Evolutionary conservation across 2,113 vertebrate species (phyloP).

Genomic region (rabbit (Oryctolagus cuniculus)): mOryCun1.1 NC_091432.1:218498001-218498500

Average conservation of each 20-base stretch:
- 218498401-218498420: neutral
- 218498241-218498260: constrained; percentile 84
- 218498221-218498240: constrained; percentile 91
- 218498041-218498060: neutral
- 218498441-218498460: constrained; percentile 45
- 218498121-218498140: constrained; percentile 92
- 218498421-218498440: neutral
- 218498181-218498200: constrained; percentile 92
- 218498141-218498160: constrained; percentile 93
- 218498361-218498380: constrained; percentile 47
- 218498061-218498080: neutral
- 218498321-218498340: neutral
- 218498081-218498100: constrained; percentile 87
- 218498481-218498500: constrained; percentile 22
- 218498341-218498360: constrained; percentile 24
- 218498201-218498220: constrained; percentile 96
- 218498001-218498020: neutral
- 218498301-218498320: fast-evolving
- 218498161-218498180: constrained; percentile 93
- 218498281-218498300: neutral
- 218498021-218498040: neutral
- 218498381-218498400: fast-evolving
- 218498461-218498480: neutral
- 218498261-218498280: neutral
- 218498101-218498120: constrained; percentile 93